phyloP scores from a whole-genome alignment of 2,888 invertebrate species.

The Atrina japonica region DNA sequence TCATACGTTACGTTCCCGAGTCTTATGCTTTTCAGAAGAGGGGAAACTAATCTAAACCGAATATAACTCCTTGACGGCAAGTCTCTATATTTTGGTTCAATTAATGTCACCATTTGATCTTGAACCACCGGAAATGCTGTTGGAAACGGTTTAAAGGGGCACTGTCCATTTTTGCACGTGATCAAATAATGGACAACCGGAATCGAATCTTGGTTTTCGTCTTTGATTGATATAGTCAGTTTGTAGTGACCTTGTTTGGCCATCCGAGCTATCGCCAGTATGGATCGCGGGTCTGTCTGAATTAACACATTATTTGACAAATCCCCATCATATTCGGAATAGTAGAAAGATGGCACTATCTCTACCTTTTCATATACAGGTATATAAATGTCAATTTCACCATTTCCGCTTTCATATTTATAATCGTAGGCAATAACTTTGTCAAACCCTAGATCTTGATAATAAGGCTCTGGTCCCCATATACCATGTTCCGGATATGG shows the following conservation, averaged over 20 bases:
- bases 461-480: constrained; percentile 58
- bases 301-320: constrained; percentile 44
- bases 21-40: constrained; percentile 16
- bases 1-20: constrained; percentile 12
- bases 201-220: constrained; percentile 41
- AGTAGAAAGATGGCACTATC: constrained; percentile 38
- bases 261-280: constrained; percentile 49
- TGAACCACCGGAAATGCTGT: constrained; percentile 50
- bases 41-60: constrained; percentile 41
- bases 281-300: constrained; percentile 40
- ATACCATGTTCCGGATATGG: constrained; percentile 54
- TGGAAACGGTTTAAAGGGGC: constrained; percentile 42
- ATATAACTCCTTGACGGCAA: constrained; percentile 47
- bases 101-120: constrained; percentile 45
- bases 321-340: constrained; percentile 43
- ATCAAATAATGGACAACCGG: constrained; percentile 51
- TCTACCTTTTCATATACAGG: constrained; percentile 42
- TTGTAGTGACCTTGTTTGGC: constrained; percentile 50
- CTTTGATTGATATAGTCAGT: constrained; percentile 51
- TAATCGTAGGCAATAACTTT: constrained; percentile 51
- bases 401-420: constrained; percentile 44
- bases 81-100: constrained; percentile 48
- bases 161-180: constrained; percentile 38
- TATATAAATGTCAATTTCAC: constrained; percentile 47
- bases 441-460: constrained; percentile 54